These are phyloP conservation scores for Papilio glaucus DNA, from an alignment of 1,140 invertebrate genomes.

Conservation along the genomic window DNA sequence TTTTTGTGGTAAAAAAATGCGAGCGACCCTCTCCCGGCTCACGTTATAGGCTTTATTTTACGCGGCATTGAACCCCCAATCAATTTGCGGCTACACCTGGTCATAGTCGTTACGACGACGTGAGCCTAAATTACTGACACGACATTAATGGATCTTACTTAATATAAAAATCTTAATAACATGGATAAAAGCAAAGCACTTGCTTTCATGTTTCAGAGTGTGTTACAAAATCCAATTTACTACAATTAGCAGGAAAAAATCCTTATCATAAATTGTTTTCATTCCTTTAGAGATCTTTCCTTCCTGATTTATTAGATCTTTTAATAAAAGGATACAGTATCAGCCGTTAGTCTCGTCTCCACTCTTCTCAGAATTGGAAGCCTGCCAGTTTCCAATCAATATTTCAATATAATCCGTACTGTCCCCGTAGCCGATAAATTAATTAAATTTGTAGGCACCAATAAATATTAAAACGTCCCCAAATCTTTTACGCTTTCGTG, in stretches of 20 bases:
- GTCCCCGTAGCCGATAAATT: conserved; percentile 10
- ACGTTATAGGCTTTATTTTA: conserved; percentile 42
- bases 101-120: background rate
- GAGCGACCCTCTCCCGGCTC: conserved; percentile 13
- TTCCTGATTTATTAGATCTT: background rate
- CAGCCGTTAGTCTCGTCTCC: background rate
- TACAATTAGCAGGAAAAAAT: too few species aligned
- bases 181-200: background rate
- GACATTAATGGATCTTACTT: background rate
- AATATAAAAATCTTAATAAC: background rate
- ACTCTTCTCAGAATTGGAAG: background rate
- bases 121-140: conserved; percentile 3
- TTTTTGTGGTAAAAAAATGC: conserved; percentile 26
- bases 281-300: background rate
- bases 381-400: background rate
- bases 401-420: background rate
- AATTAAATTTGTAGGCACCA: background rate
- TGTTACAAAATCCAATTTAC: too few species aligned
- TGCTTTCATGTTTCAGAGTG: too few species aligned
- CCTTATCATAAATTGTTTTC: background rate
- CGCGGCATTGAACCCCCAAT: conserved; percentile 44
- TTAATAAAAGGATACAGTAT: background rate
- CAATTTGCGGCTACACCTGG: conserved; percentile 47
- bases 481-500: conserved; percentile 1
- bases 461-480: background rate